phyloP scores from a whole-genome alignment of 1,140 invertebrate species.

The Amphibalanus amphitrite region DNA sequence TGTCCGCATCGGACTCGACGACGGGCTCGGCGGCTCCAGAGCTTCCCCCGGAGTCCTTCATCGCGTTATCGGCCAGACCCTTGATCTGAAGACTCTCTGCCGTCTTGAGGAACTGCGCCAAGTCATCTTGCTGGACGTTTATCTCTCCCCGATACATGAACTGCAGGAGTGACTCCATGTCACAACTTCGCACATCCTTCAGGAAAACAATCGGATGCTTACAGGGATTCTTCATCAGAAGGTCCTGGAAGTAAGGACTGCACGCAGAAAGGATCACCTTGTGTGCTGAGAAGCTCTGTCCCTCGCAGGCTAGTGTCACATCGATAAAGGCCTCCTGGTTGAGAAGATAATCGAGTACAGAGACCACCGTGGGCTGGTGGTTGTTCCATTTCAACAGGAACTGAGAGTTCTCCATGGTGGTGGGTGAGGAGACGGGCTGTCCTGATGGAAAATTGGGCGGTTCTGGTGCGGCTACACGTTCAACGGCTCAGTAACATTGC shows the following conservation, averaged over 20 bases:
- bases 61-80: constrained; percentile 23
- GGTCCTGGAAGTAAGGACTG: constrained; percentile 84
- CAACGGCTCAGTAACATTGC: no score
- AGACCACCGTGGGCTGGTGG: constrained; percentile 27
- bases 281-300: constrained; percentile 76
- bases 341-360: constrained; percentile 26
- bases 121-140: constrained; percentile 26
- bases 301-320: constrained; percentile 80
- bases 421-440: no score
- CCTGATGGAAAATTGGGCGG: no score
- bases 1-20: neutral
- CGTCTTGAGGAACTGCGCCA: constrained; percentile 25
- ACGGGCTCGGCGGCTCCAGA: no score
- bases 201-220: constrained; percentile 67
- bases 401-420: constrained; percentile 24
- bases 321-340: constrained; percentile 24
- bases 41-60: neutral
- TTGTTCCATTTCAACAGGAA: constrained; percentile 31
- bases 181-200: constrained; percentile 23
- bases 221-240: constrained; percentile 76
- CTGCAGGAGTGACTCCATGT: constrained; percentile 25
- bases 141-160: constrained; percentile 30
- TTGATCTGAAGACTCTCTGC: constrained; percentile 27
- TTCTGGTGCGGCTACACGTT: no score
- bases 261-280: constrained; percentile 84